Conservation (phyloP, 2,797 vertebrate species). For the Aphelocoma californica region DNA sequence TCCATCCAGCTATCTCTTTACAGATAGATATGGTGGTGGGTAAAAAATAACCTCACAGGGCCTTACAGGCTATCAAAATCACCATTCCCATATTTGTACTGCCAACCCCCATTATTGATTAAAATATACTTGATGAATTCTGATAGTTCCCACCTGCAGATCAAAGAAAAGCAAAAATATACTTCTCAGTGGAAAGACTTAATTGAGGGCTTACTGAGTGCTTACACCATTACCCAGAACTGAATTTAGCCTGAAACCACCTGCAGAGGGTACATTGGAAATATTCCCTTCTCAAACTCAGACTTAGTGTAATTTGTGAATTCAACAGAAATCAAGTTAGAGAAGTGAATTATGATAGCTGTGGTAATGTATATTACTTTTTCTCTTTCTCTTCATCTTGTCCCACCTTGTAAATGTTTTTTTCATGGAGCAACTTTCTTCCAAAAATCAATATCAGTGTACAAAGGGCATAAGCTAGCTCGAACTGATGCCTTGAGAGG, state of each 20-base stretch:
- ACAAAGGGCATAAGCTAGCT: neutral
- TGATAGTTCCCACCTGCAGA: neutral
- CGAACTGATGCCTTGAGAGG: too few relatives aligned
- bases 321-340: neutral
- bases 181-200: neutral
- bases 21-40: neutral
- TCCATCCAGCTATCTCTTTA: neutral
- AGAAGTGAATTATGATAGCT: neutral
- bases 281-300: neutral
- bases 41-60: neutral
- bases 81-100: neutral
- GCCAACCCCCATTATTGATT: neutral
- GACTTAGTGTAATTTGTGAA: neutral
- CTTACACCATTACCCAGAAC: neutral
- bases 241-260: neutral
- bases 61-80: neutral
- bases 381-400: neutral
- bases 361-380: neutral
- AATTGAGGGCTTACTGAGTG: neutral
- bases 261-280: neutral
- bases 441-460: neutral
- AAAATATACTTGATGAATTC: neutral
- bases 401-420: neutral
- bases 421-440: neutral
- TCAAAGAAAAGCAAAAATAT: neutral